A percentile compares a stretch with the other conserved stretches of the same genome.
Evolutionary conservation across 2,113 vertebrate genomes (phyloP).

Genomic region (Thryonomys swinderianus): DNA sequence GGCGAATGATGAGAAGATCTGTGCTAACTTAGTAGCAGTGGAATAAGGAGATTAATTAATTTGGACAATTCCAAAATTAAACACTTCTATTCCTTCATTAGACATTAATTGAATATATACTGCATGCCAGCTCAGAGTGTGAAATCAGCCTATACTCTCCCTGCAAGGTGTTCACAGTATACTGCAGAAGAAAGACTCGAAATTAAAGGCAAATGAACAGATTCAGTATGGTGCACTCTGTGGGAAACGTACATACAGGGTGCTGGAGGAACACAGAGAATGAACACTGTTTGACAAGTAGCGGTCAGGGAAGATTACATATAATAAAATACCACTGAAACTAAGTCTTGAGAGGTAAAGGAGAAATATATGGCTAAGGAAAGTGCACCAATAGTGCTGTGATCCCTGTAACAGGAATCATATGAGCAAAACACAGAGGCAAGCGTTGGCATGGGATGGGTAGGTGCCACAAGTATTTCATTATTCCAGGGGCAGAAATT

Average conservation of each 20-base stretch:
- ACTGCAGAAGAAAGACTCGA: neutral
- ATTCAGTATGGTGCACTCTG: neutral
- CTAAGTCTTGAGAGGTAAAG: neutral
- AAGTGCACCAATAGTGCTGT: neutral
- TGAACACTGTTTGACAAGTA: neutral
- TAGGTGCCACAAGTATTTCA: neutral
- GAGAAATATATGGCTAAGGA: neutral
- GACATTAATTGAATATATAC: neutral
- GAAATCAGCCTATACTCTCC: neutral
- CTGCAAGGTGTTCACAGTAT: neutral
- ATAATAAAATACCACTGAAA: neutral
- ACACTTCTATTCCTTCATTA: neutral
- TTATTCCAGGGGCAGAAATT: neutral
- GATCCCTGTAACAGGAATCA: neutral
- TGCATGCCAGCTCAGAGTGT: neutral
- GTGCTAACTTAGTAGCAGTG: neutral
- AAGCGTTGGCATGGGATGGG: neutral
- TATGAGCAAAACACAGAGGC: neutral
- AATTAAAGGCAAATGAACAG: neutral
- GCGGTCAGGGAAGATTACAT: neutral
- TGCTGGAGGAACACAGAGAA: neutral
- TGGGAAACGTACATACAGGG: neutral
- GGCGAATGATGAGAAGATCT: neutral
- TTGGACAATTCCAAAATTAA: neutral
- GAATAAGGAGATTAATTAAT: neutral